Evolutionary conservation across 1,140 invertebrate genomes (phyloP), one percentile per base, ranked within the genome.

Genomic region (Lucilia cuprina): DNA sequence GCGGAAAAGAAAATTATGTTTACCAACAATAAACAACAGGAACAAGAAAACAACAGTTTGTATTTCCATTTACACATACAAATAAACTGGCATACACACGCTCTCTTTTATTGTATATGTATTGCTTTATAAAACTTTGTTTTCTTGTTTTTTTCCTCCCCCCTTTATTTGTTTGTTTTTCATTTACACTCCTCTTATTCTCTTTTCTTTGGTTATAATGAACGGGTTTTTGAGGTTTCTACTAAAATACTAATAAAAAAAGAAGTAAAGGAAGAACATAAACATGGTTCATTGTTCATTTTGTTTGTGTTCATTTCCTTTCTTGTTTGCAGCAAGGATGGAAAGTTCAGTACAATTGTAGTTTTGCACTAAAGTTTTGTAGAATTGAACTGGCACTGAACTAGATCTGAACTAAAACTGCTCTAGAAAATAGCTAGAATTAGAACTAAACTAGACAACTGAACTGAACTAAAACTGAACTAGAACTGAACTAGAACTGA

Each of bases 1-100:
- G 50, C 74, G 74, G 74, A 77, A 77, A 77, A 77, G 74, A 77
- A 77, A 77, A 77, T 77, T 77, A 77, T 77, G 17, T 77, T 77
- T 77, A 77, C 74, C 74, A 41, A 77, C 74, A 41, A 77, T 34
- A 77, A 77, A n/a, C 50, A 55, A 55, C 49, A 49, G 49, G 49
- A 55, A 12, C 2, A 55, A 55, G 8, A 14, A 17, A 1, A 55
- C 50, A 41, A 41, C 41, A 30, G 3, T 41, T 41, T 41, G 5
- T 41, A 41, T 55, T 55, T 14, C 17, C 50, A 17, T 55, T 55
- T 55, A 55, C 50, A 7, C 50, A 55, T 55, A 17, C 25, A 30
- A 30, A 30, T 30, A 49, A 49, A 49, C 49, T 30, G 25, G 3
- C 25, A 30, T 30, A 30, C 25, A 30, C 25, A 30, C 10, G 7